phyloP scores from a whole-genome alignment of 2,888 invertebrate genomes.

The Rhabditoides inermis region DNA sequence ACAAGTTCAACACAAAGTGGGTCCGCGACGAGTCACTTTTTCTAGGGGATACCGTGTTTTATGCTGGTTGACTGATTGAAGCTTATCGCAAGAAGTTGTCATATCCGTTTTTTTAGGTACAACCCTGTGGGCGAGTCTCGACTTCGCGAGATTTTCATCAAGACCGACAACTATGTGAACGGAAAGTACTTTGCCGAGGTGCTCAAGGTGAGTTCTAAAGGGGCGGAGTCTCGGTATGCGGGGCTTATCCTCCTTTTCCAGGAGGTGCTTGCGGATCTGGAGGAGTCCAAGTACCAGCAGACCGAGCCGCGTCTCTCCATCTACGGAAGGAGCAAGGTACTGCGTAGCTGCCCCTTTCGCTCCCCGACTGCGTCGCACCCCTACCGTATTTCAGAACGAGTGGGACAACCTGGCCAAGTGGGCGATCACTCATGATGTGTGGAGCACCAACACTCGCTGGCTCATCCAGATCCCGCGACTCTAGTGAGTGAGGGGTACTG shows the following conservation, averaged over 20 bases:
- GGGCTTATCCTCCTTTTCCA: conserved; percentile 50
- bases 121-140: conserved; percentile 93
- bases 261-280: conserved; percentile 88
- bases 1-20: conserved; percentile 91
- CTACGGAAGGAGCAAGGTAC: conserved; percentile 73
- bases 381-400: conserved; percentile 63
- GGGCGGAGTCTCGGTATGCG: neutral
- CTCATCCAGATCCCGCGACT: conserved; percentile 92
- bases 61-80: no score
- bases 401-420: conserved; percentile 95
- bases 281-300: conserved; percentile 98
- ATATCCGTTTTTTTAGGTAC: conserved; percentile 64
- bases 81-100: no score
- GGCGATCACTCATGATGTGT: conserved; percentile 84
- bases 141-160: conserved; percentile 91
- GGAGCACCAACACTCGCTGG: conserved; percentile 85
- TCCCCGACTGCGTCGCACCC: neutral
- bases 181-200: conserved; percentile 96
- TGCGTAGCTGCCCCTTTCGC: neutral
- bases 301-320: conserved; percentile 88
- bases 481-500: conserved; percentile 67
- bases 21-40: no score
- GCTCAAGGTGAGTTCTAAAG: conserved; percentile 64
- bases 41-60: no score
- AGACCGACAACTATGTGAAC: conserved; percentile 90